A percentile compares a stretch with the other conserved stretches of the same genome.
phyloP scores from a whole-genome alignment of 1,140 invertebrate species.

The Diprion similis region DNA sequence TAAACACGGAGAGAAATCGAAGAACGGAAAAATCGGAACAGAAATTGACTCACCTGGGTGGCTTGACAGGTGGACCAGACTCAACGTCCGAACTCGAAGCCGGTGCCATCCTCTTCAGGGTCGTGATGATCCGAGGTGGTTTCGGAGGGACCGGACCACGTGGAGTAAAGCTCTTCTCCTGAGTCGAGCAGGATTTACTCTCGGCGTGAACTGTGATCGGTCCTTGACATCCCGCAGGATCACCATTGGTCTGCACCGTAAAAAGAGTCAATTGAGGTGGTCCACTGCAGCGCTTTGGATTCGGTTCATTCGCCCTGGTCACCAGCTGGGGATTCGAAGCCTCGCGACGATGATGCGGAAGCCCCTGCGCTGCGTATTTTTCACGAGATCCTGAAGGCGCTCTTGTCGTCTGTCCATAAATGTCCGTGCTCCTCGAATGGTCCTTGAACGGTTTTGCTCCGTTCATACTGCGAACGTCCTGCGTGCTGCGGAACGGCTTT shows the following conservation, averaged over 20 bases:
- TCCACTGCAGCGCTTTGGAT: constrained; percentile 21
- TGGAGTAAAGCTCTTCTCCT: constrained; percentile 37
- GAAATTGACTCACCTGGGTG: constrained; percentile 40
- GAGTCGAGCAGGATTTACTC: neutral
- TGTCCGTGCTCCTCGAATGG: constrained; percentile 13
- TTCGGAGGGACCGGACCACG: constrained; percentile 49
- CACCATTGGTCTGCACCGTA: constrained; percentile 22
- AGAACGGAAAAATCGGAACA: neutral
- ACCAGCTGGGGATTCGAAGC: constrained; percentile 52
- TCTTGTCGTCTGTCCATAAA: constrained; percentile 22
- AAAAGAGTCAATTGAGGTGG: constrained; percentile 29
- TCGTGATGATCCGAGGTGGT: constrained; percentile 52
- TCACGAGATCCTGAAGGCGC: constrained; percentile 21
- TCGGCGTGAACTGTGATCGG: neutral
- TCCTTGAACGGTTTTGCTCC: constrained; percentile 30
- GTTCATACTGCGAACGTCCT: constrained; percentile 53
- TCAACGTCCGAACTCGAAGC: constrained; percentile 39
- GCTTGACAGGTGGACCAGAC: constrained; percentile 39
- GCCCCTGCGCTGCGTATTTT: neutral
- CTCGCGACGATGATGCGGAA: constrained; percentile 42
- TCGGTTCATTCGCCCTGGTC: constrained; percentile 23
- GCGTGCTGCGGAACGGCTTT: constrained; percentile 58
- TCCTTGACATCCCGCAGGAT: neutral
- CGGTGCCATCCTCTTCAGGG: constrained; percentile 41
- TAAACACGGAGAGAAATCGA: neutral